Evolutionary conservation across 1,140 invertebrate genomes (phyloP).

Genomic region (Araneus ventricosus): DNA sequence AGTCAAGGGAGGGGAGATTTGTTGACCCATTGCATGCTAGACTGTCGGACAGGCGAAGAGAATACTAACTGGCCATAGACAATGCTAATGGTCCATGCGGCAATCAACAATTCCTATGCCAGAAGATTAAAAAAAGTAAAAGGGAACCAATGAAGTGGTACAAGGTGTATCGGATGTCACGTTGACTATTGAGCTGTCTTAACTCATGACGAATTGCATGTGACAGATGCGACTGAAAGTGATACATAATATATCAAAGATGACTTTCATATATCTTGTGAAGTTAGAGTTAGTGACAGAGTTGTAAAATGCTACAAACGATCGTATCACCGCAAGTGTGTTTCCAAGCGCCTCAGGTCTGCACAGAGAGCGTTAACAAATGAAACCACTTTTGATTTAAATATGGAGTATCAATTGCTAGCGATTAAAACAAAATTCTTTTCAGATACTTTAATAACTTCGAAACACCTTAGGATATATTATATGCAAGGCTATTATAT

Average conservation of each 20-base stretch:
- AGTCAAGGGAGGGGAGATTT: conserved; percentile 2
- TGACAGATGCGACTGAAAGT: neutral
- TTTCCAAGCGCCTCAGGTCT: no score
- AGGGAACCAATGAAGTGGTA: neutral
- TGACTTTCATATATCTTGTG: no score
- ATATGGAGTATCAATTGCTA: no score
- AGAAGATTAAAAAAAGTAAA: neutral
- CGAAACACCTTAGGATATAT: no score
- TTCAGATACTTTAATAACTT: no score
- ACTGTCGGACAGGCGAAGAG: neutral
- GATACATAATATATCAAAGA: neutral
- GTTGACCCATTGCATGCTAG: conserved; percentile 38
- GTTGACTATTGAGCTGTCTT: neutral
- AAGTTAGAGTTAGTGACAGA: no score
- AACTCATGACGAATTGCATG: neutral
- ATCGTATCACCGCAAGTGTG: no score
- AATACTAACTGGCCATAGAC: conserved; percentile 7
- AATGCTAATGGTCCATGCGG: conserved; percentile 8
- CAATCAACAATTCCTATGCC: neutral
- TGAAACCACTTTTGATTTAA: no score
- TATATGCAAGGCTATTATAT: no score
- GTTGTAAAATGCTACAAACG: no score
- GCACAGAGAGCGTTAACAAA: no score
- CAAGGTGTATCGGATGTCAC: neutral
- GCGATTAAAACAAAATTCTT: no score